phyloP scores from a whole-genome alignment of 2,797 vertebrate species.

The Dallia pectoralis region DNA sequence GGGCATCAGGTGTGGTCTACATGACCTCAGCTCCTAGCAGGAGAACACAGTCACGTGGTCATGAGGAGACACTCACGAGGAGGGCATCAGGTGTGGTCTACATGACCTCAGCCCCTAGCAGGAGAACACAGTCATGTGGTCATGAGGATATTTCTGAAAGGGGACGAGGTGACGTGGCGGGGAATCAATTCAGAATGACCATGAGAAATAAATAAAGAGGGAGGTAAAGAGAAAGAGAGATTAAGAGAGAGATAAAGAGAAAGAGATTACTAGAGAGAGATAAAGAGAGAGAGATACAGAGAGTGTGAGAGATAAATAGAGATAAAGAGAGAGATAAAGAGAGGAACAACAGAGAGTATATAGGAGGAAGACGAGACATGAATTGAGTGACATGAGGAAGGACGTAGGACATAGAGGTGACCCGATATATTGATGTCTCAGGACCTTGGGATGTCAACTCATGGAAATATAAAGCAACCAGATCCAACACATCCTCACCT shows the following conservation, averaged over 20 bases:
- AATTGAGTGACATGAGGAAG: constrained; percentile 41
- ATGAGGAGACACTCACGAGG: too few species aligned
- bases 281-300: constrained; percentile 19
- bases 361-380: constrained; percentile 20
- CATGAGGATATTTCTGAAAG: too few species aligned
- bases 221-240: constrained; percentile 33
- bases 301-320: constrained; percentile 26
- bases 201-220: constrained; percentile 18
- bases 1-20: too few species aligned
- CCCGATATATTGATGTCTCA: constrained; percentile 57
- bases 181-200: neutral
- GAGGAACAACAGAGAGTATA: constrained; percentile 19
- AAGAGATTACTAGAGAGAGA: constrained; percentile 6
- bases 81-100: too few species aligned
- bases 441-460: constrained; percentile 61
- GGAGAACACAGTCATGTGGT: too few species aligned
- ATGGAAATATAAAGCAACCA: constrained; percentile 67
- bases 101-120: too few species aligned
- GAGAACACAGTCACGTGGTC: too few species aligned
- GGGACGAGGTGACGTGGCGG: neutral
- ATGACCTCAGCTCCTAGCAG: too few species aligned
- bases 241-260: neutral
- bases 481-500: constrained; percentile 20
- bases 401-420: constrained; percentile 55
- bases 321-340: neutral